These are phyloP conservation scores for Epinephelus malabaricus DNA, from an alignment of 2,797 vertebrate species.

Conservation along the genomic window DNA sequence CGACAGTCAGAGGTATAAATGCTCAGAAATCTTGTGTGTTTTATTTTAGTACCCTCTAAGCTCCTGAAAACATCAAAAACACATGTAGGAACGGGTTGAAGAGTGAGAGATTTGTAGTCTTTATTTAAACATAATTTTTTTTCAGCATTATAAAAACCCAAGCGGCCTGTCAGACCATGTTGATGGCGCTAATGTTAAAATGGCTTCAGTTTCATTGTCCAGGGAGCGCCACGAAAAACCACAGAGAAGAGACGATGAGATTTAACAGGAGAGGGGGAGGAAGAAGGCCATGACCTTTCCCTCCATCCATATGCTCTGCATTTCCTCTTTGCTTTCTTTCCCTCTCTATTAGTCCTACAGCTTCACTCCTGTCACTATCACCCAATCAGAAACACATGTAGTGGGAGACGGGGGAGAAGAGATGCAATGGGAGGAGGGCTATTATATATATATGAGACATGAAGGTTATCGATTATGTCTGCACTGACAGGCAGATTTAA, in stretches of 20 bases:
- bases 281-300: slow-evolving; percentile 39
- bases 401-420: slow-evolving; percentile 13
- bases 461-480: slow-evolving; percentile 46
- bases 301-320: slow-evolving; percentile 47
- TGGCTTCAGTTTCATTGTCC: slow-evolving; percentile 1
- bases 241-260: slow-evolving; percentile 8
- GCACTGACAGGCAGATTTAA: slow-evolving; percentile 58
- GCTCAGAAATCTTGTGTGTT: no score
- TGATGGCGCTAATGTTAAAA: background rate
- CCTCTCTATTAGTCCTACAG: slow-evolving; percentile 35
- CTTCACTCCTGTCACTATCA: slow-evolving; percentile 40
- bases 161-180: no score
- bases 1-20: no score
- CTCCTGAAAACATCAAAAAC: no score
- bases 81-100: no score
- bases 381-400: slow-evolving; percentile 68
- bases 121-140: no score
- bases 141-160: no score
- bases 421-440: slow-evolving; percentile 25
- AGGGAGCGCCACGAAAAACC: background rate
- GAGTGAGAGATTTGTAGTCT: no score
- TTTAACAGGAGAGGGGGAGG: slow-evolving; percentile 28
- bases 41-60: no score
- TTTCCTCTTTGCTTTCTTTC: slow-evolving; percentile 53
- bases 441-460: slow-evolving; percentile 29